A percentile compares a stretch with the other conserved stretches of the same genome.
Evolutionary conservation across 2,888 invertebrate genomes (phyloP).

Genomic region (Hydrotaea cyrtoneurina): DNA sequence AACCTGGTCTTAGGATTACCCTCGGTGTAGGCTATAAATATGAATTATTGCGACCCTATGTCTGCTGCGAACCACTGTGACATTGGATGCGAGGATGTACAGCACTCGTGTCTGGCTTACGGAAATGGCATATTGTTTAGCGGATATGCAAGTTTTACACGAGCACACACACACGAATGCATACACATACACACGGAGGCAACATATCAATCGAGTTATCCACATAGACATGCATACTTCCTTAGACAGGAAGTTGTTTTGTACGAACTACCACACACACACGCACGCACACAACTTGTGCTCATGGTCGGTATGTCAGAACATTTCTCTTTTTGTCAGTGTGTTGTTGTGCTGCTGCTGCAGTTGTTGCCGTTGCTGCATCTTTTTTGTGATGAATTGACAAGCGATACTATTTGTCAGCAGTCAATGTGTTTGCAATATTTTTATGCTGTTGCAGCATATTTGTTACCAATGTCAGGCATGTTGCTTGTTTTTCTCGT

Average conservation of each 20-base stretch:
- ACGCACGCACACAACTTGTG: conserved; percentile 26
- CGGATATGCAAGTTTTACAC: conserved; percentile 74
- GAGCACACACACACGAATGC: conserved; percentile 64
- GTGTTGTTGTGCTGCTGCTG: conserved; percentile 65
- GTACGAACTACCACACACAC: conserved; percentile 29
- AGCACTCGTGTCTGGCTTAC: conserved; percentile 13
- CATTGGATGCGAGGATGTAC: not conserved
- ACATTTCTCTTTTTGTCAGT: not conserved
- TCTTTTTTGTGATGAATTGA: conserved; percentile 79
- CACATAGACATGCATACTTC: conserved; percentile 54
- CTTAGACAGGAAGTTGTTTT: conserved; percentile 48
- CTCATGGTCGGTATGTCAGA: conserved; percentile 8
- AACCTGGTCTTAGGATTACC: too few species aligned
- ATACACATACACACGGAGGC: conserved; percentile 67
- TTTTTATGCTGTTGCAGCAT: conserved; percentile 72
- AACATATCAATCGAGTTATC: conserved; percentile 57
- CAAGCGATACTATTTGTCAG: conserved; percentile 81
- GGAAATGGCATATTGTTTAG: conserved; percentile 72
- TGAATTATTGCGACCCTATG: too few species aligned
- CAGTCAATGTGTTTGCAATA: conserved; percentile 80
- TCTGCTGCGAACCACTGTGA: not conserved
- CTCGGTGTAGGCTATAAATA: too few species aligned
- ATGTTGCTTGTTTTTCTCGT: conserved; percentile 50
- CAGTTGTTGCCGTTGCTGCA: too few species aligned
- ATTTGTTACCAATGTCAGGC: conserved; percentile 66